Base-by-base conservation (phyloP, 2,797 vertebrate species). In the Poeciliopsis presidionis region DNA sequence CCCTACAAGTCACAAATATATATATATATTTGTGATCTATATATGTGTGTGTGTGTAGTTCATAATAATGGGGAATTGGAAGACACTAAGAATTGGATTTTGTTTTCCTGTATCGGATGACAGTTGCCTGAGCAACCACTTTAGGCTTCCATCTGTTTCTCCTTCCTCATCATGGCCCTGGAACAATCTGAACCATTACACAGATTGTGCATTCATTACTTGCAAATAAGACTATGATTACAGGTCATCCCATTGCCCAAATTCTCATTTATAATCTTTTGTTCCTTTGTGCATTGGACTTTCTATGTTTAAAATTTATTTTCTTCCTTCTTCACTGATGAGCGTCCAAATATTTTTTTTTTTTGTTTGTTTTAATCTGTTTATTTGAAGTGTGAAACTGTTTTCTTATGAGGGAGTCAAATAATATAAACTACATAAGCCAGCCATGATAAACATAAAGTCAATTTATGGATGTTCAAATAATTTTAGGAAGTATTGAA, bases 121-220 rank as follows among this genome's bases (percentile, higher is more conserved):
- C 39, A 67, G 36, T 67, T 18, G 7, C 63, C 36, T 67, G 63
- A 67, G 8, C 9, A 39, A 39, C 63, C 36, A 67, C 36, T 67
- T 67, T 67, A 67, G 20, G 20, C 2, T 67, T 65, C 63, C 36
- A 25, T 67, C 36, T 39, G 18, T 67, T 67, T 67, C 36, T 67
- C 33, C 36, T 67, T 39, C 20, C 20, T 41, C 36, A 41, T 67
- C 18, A 41, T 67, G 33, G 28, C 20, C 33, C 20, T 39, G 63
- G 36, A 67, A 39, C 63, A 22, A 41, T 67, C 63, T 67, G 63
- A 67, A 11, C 63, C 63, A 41, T 67, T 67, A 25, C 61, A 65
- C 63, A 67, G 63, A 41, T 67, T 67, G 36, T 22, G 20, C 18
- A 67, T 67, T 67, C 36, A 67, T 67, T 67, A 22, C 63, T 67